Conservation (phyloP, 2,888 invertebrate species). For the Gymnocheta viridis region DNA sequence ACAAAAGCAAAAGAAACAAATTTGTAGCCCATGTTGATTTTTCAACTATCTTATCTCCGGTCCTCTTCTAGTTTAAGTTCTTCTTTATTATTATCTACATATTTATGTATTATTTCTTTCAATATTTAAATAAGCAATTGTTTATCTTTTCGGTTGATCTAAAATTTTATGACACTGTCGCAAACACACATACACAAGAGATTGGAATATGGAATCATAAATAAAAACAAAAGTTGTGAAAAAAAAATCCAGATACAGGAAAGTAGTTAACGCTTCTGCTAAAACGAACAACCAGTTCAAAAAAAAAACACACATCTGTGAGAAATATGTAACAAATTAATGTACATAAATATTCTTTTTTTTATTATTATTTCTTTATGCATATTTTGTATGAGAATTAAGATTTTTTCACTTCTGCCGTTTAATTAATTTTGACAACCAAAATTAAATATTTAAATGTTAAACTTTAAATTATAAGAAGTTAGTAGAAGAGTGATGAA, state of each 20-base stretch:
- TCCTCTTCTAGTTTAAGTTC: neutral
- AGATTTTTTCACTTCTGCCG: neutral
- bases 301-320: slow-evolving; percentile 23
- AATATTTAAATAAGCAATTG: slow-evolving; percentile 61
- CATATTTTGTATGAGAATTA: slow-evolving; percentile 14
- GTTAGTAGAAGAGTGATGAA: neutral
- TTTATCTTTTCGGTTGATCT: slow-evolving; percentile 56
- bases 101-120: slow-evolving; percentile 29
- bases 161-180: slow-evolving; percentile 30
- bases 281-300: slow-evolving; percentile 22
- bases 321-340: slow-evolving; percentile 54
- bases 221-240: neutral
- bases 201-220: neutral
- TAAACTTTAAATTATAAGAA: neutral
- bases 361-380: neutral
- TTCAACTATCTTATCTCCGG: slow-evolving; percentile 40
- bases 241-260: neutral
- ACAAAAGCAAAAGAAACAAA: neutral
- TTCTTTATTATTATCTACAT: slow-evolving; percentile 1
- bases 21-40: slow-evolving; percentile 33
- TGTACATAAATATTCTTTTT: too few relatives aligned
- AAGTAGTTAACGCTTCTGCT: slow-evolving; percentile 14
- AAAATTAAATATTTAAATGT: neutral
- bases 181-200: neutral
- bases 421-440: slow-evolving; percentile 30